Conservation (phyloP, 1,140 invertebrate genomes). For the Drosophila lacertosa region DNA sequence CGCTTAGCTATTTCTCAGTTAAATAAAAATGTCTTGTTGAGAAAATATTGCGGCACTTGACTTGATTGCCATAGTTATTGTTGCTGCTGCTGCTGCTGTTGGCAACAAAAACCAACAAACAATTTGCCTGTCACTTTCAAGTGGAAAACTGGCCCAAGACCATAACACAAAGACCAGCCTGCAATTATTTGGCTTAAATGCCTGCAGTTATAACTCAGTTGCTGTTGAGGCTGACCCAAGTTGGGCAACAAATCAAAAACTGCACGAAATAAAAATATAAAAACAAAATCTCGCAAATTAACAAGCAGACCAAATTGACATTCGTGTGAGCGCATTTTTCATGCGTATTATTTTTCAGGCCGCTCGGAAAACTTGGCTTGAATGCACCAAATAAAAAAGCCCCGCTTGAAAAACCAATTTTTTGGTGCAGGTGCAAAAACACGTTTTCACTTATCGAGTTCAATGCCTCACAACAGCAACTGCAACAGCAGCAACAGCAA, state of each 20-base stretch:
- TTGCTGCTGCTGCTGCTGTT: constrained; percentile 1
- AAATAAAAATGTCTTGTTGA: constrained; percentile 2
- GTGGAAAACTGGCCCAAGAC: constrained; percentile 36
- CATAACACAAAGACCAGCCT: constrained; percentile 22
- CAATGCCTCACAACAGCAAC: constrained; percentile 52
- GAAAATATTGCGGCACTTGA: constrained; percentile 33
- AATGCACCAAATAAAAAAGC: constrained; percentile 49
- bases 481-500: constrained; percentile 29
- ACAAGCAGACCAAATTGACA: constrained; percentile 19
- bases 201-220: constrained; percentile 47
- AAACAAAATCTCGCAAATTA: constrained; percentile 29
- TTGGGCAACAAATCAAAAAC: constrained; percentile 32
- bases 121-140: constrained; percentile 41
- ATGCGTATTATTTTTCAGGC: constrained; percentile 29
- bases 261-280: constrained; percentile 10
- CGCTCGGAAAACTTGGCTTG: constrained; percentile 20
- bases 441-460: constrained; percentile 59
- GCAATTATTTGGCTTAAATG: constrained; percentile 47
- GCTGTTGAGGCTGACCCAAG: constrained; percentile 17
- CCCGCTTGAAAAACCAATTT: constrained; percentile 42
- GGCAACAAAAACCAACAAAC: constrained; percentile 15
- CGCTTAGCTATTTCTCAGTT: background rate
- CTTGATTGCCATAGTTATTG: constrained; percentile 24
- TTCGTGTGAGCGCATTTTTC: constrained; percentile 24
- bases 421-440: constrained; percentile 65